Conservation (phyloP, 37 sponge, comb jelly and placozoan species). For the Trichoplax adhaerens region DNA sequence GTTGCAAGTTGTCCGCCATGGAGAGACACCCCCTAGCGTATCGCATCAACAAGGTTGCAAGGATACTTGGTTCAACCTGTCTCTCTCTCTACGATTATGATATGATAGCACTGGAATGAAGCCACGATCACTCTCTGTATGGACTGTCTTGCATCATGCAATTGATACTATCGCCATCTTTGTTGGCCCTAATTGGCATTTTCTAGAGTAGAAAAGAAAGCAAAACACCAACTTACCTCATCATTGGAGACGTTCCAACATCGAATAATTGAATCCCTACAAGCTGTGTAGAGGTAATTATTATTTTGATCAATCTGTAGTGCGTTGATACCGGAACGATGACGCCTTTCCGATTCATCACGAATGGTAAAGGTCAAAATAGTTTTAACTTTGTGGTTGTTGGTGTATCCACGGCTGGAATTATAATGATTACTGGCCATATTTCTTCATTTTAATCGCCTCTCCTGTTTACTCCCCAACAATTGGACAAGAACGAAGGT, state of each 20-base stretch:
- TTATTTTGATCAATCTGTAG: constrained; percentile 32
- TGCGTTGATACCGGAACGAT: constrained; percentile 70
- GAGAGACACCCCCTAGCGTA: too few relatives aligned
- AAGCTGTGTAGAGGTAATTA: constrained; percentile 53
- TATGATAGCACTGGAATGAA: neutral
- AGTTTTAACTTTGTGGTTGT: too few relatives aligned
- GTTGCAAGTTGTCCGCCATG: too few relatives aligned
- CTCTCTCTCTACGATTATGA: neutral
- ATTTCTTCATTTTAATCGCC: too few relatives aligned
- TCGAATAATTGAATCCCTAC: constrained; percentile 81
- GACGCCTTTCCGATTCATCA: constrained; percentile 20
- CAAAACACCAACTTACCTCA: too few relatives aligned
- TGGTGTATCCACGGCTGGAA: too few relatives aligned
- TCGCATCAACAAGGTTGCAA: neutral
- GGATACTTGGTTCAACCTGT: neutral
- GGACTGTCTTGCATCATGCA: neutral
- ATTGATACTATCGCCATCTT: neutral
- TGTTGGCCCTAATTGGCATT: neutral
- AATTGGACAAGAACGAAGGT: too few relatives aligned
- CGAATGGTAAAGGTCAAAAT: too few relatives aligned
- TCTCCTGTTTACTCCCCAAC: too few relatives aligned
- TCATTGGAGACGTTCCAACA: constrained; percentile 39
- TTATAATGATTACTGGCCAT: too few relatives aligned
- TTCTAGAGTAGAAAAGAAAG: too few relatives aligned
- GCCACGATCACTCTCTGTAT: constrained; percentile 9